Evolutionary conservation across 2,113 vertebrate genomes (phyloP).

Genomic region (Anthoscopus minutus): DNA sequence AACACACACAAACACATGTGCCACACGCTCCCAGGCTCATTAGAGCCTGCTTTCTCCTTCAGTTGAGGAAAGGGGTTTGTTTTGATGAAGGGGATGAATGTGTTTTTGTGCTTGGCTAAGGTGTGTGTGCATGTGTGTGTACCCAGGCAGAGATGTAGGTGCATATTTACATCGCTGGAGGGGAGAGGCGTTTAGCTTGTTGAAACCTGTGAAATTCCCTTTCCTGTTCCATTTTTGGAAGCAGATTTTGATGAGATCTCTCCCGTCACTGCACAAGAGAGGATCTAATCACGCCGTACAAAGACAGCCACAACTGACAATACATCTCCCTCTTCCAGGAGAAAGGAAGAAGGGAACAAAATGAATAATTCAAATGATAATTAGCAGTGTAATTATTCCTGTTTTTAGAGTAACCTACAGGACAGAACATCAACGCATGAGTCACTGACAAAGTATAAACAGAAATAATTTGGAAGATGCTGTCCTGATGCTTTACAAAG

Average conservation of each 20-base stretch:
- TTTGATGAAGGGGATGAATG: neutral
- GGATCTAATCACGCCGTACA: constrained; percentile 16
- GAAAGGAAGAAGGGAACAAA: constrained; percentile 35
- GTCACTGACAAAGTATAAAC: constrained; percentile 46
- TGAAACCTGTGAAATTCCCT: neutral
- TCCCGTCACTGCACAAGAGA: neutral
- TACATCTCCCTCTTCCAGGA: constrained; percentile 32
- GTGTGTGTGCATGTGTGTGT: neutral
- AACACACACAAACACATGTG: constrained; percentile 14
- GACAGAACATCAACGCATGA: constrained; percentile 58
- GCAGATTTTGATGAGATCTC: constrained; percentile 25
- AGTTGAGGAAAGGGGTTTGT: neutral
- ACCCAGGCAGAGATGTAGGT: neutral
- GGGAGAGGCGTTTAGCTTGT: neutral
- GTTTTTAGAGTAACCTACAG: constrained; percentile 66
- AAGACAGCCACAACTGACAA: constrained; percentile 52
- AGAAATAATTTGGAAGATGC: constrained; percentile 42
- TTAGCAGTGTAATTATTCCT: constrained; percentile 63
- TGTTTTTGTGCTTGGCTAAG: neutral
- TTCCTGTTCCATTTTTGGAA: neutral
- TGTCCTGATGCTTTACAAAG: neutral
- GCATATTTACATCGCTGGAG: neutral
- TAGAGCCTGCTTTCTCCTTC: neutral
- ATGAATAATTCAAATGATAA: constrained; percentile 67
- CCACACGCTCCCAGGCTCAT: neutral